Base-by-base conservation (phyloP, 2,797 vertebrate species). In the Merluccius polli region DNA sequence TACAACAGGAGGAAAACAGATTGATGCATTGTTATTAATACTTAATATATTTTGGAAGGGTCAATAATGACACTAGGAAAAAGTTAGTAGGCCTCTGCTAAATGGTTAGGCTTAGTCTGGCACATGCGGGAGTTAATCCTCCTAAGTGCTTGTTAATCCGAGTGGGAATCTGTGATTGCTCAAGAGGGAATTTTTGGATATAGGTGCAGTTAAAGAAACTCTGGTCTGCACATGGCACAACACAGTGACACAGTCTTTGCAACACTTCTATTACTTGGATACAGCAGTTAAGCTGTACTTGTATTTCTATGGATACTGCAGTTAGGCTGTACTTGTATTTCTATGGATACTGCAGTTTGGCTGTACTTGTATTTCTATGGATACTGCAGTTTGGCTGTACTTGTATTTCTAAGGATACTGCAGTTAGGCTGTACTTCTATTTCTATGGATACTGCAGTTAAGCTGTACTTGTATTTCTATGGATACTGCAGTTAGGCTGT, bases 151-250 rank as follows among this genome's bases (percentile, higher is more conserved):
- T 80, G 82, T 72, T 84, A 83, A 84, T 83, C 74, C 77, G 6
- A 75, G 78, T 76, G 77, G 77, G 77, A 88, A 85, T 82, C 74
- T 80, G 13, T 35, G 67, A 59, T 52, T 72, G 38, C 77, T 76
- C 38, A 82, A 80, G 52, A 2, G 8, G 76, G 70, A 48, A 33
- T 76, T 70, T 71, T 79, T 32, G 24, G 30, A 29, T 63, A n/a
- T 12, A 31, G 52, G 1, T 71, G 44, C 70, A 78, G 32, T 75
- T 48, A 75, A 75, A 85, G 78, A 63, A 68, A 74, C 67, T 73
- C 35, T 9, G 48, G 36, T 77, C 70, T 76, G 21, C 4, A 15
- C 59, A 27, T 59, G n/a, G 52, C 52, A 59, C 59, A 65, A 65
- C 59, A 27, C 24, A 13, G 24, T 65, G 10, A 65, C 59, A 27